phyloP scores from a whole-genome alignment of 1,140 invertebrate genomes.

The Penaeus indicus region DNA sequence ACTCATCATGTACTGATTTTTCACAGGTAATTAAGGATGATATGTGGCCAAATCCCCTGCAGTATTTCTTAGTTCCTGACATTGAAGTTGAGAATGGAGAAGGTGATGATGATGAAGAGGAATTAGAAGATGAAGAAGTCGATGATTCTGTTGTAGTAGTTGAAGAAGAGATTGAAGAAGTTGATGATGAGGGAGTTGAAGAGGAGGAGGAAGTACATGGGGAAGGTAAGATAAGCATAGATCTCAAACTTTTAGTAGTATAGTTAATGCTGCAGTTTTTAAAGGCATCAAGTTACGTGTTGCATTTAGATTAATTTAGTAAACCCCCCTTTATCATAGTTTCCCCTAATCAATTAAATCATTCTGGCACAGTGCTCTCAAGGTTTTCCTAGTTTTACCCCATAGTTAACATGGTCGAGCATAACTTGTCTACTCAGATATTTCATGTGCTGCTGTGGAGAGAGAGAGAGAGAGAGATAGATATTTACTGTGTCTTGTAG shows the following conservation, averaged over 20 bases:
- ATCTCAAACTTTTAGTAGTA: slow-evolving; percentile 48
- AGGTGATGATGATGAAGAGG: slow-evolving; percentile 73
- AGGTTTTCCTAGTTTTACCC: too few relatives aligned
- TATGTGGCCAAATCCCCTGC: slow-evolving; percentile 91
- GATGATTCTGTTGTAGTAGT: slow-evolving; percentile 73
- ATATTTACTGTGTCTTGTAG: too few relatives aligned
- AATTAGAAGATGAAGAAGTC: slow-evolving; percentile 73
- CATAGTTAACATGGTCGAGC: too few relatives aligned
- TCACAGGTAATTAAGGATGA: slow-evolving; percentile 82
- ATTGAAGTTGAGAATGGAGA: slow-evolving; percentile 80
- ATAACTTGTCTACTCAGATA: too few relatives aligned
- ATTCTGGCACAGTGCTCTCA: too few relatives aligned
- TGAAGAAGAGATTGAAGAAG: slow-evolving; percentile 69
- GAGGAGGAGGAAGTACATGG: slow-evolving; percentile 70
- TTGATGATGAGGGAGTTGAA: slow-evolving; percentile 63
- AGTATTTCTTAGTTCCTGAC: slow-evolving; percentile 88
- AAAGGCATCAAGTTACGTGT: not conserved
- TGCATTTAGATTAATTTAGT: not conserved
- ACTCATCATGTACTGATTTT: not conserved
- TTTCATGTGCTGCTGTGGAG: too few relatives aligned
- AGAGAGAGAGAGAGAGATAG: not conserved
- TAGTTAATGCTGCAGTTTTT: not conserved
- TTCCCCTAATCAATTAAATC: too few relatives aligned
- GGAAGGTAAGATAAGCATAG: slow-evolving; percentile 70
- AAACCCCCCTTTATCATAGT: too few relatives aligned